Evolutionary conservation across 2,797 vertebrate species (phyloP).

Genomic region (Galago senegalensis): DNA sequence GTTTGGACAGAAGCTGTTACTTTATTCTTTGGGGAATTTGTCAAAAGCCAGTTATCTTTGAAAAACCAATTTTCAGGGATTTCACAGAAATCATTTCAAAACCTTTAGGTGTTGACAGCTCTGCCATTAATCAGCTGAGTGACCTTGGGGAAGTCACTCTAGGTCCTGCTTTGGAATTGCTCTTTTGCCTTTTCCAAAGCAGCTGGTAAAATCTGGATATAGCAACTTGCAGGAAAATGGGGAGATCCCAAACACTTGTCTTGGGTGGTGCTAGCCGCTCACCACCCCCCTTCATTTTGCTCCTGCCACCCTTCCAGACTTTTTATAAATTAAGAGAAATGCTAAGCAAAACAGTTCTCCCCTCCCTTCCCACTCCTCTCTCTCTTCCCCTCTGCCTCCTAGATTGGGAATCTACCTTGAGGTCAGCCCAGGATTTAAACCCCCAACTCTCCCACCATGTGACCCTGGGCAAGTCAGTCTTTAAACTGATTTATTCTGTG

Average conservation of each 20-base stretch:
- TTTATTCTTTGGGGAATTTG: conserved; percentile 56
- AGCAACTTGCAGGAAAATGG: accelerated
- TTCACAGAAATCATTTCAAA: conserved; percentile 65
- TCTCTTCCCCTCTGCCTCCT: not conserved
- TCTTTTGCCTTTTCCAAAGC: not conserved
- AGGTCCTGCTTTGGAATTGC: not conserved
- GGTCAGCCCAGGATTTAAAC: conserved; percentile 9
- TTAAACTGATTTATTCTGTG: not conserved
- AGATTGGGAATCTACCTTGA: not conserved
- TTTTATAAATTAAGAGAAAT: not conserved
- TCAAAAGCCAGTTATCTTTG: conserved; percentile 72
- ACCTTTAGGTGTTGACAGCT: conserved; percentile 61
- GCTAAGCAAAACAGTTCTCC: not conserved
- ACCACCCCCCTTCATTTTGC: not conserved
- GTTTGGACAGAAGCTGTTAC: not conserved
- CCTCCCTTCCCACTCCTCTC: not conserved
- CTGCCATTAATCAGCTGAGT: conserved; percentile 37
- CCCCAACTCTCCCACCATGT: not conserved
- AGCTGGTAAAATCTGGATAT: not conserved
- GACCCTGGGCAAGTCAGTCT: not conserved
- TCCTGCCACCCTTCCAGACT: not conserved
- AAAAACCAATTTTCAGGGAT: conserved; percentile 76
- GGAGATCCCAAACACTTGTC: too few relatives aligned
- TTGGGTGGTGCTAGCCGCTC: not conserved
- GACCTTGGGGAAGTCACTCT: conserved; percentile 67